Evolutionary conservation across 2,888 invertebrate species (phyloP).

Genomic region (Nesidiocoris tenuis): DNA sequence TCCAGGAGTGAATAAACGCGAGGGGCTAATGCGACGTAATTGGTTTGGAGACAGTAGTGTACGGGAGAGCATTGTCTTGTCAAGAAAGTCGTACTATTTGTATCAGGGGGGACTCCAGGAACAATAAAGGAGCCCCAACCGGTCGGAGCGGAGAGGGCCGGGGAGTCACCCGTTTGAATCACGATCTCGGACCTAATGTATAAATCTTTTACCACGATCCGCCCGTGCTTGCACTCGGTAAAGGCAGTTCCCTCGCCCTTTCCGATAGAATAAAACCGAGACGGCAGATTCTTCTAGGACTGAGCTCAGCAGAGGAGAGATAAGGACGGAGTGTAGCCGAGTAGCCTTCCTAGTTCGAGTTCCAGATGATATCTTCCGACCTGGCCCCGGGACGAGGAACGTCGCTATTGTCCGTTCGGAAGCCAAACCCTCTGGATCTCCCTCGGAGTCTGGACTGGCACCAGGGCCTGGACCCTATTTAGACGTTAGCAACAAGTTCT

Average conservation of each 20-base stretch:
- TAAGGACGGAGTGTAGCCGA: conserved; percentile 20
- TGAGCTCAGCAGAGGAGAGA: not conserved
- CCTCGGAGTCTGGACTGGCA: too few species aligned
- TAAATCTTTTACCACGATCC: conserved; percentile 39
- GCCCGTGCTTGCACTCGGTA: conserved; percentile 5
- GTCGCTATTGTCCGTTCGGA: conserved; percentile 44
- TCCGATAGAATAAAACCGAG: not conserved
- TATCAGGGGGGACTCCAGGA: conserved; percentile 27
- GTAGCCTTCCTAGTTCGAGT: conserved; percentile 24
- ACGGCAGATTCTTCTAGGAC: not conserved
- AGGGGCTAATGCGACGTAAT: conserved; percentile 44
- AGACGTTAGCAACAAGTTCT: conserved; percentile 41
- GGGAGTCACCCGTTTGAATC: conserved; percentile 40
- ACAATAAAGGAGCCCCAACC: conserved; percentile 22
- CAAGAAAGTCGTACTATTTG: conserved; percentile 42
- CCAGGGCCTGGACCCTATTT: conserved; percentile 43
- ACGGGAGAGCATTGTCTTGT: conserved; percentile 40
- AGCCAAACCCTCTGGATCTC: too few species aligned
- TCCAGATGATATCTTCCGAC: conserved; percentile 45
- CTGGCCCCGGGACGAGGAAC: not conserved
- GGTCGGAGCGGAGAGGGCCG: not conserved
- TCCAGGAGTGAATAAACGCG: conserved; percentile 38
- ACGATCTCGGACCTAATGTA: conserved; percentile 42
- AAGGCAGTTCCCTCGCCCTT: not conserved
- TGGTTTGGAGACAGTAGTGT: conserved; percentile 44